phyloP scores from a whole-genome alignment of 2,888 invertebrate species.

The Rhagophthalmus giganteus region DNA sequence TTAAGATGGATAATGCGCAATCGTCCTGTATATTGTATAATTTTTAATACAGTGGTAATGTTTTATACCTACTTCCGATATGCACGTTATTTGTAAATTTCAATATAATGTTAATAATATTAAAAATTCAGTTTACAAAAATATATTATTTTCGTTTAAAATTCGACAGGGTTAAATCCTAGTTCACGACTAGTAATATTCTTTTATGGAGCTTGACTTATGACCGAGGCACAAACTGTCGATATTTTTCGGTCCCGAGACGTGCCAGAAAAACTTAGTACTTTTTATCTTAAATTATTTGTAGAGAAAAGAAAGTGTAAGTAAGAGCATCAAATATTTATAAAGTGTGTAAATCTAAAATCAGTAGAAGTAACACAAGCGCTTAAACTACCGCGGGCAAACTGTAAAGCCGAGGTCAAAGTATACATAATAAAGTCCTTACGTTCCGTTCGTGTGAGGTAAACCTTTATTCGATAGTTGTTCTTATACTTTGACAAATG shows the following conservation, averaged over 20 bases:
- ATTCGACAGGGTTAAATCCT: background rate
- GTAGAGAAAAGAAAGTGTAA: conserved; percentile 30
- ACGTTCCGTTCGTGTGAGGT: conserved; percentile 25
- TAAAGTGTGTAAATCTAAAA: conserved; percentile 40
- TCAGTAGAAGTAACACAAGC: conserved; percentile 39
- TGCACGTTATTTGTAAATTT: too few species aligned
- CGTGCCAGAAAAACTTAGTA: conserved; percentile 24
- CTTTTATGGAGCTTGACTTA: conserved; percentile 5
- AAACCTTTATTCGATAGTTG: conserved; percentile 6
- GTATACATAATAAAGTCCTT: conserved; percentile 39
- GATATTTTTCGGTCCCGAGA: conserved; percentile 10
- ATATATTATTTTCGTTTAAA: background rate
- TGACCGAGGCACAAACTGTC: conserved; percentile 9
- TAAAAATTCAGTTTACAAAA: too few species aligned
- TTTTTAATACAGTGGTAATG: too few species aligned
- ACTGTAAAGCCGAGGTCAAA: conserved; percentile 38
- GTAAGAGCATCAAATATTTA: conserved; percentile 41
- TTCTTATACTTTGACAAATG: conserved; percentile 25
- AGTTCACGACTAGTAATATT: background rate
- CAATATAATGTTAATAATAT: too few species aligned
- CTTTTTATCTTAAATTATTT: conserved; percentile 30
- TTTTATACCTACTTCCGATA: too few species aligned
- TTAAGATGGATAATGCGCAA: too few species aligned
- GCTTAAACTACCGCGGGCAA: conserved; percentile 36
- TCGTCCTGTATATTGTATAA: too few species aligned